A percentile compares a stretch with the other conserved stretches of the same genome.
Conservation (phyloP, 1,140 invertebrate genomes). For the Drosophila ogumai region DNA sequence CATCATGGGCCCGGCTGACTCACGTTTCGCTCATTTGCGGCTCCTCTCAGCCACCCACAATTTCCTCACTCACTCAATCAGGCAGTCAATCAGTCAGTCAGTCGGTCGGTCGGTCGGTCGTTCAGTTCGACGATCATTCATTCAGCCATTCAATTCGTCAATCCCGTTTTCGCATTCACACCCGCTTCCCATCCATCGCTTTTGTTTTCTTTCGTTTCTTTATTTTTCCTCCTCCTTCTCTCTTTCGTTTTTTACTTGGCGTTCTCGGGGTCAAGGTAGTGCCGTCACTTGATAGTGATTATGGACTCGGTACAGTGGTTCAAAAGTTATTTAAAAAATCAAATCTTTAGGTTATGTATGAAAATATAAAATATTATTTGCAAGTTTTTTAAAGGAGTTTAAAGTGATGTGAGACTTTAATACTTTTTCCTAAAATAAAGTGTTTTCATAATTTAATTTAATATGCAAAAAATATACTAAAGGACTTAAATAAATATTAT, state of each 20-base stretch:
- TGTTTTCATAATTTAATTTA: too few relatives aligned
- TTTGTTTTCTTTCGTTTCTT: constrained; percentile 17
- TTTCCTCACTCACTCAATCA: constrained; percentile 14
- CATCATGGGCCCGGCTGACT: constrained; percentile 48
- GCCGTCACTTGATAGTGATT: constrained; percentile 68
- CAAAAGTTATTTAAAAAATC: not conserved
- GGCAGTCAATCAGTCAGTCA: constrained; percentile 6
- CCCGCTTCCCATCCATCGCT: constrained; percentile 34
- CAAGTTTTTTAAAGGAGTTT: too few relatives aligned
- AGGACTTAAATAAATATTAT: too few relatives aligned
- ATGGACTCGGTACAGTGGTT: constrained; percentile 33
- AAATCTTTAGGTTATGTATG: not conserved
- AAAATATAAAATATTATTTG: too few relatives aligned
- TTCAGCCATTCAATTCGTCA: constrained; percentile 55
- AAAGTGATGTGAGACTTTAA: too few relatives aligned
- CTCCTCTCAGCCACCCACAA: constrained; percentile 40
- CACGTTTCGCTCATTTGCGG: constrained; percentile 77
- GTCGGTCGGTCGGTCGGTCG: constrained; percentile 23
- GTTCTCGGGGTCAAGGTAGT: constrained; percentile 71
- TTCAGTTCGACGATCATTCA: constrained; percentile 36
- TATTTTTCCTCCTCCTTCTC: constrained; percentile 14
- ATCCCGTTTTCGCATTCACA: constrained; percentile 51
- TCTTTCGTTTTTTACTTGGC: constrained; percentile 33
- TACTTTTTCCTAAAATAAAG: too few relatives aligned
- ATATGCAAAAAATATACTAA: too few relatives aligned